These are phyloP conservation scores for Drosophila multiciliata DNA, from an alignment of 2,888 invertebrate genomes.

Conservation along the genomic window DNA sequence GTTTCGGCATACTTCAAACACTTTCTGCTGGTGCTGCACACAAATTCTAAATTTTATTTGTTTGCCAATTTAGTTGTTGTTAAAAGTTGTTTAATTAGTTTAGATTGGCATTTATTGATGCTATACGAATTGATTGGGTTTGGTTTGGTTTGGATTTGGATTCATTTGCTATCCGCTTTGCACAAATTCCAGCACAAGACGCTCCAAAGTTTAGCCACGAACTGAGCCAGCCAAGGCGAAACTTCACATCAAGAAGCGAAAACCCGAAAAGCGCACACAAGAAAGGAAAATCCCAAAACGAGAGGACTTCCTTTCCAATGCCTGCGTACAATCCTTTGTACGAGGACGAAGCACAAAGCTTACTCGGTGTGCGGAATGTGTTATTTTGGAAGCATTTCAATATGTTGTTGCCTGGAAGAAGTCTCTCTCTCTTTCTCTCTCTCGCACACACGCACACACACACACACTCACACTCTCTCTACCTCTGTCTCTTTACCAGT, in stretches of 20 bases:
- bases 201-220: constrained; percentile 80
- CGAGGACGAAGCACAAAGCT: constrained; percentile 34
- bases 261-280: constrained; percentile 36
- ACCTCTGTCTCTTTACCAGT: background rate
- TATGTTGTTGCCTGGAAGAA: constrained; percentile 58
- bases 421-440: constrained; percentile 18
- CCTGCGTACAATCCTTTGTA: constrained; percentile 71
- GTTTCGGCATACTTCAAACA: constrained; percentile 1
- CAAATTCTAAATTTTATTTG: constrained; percentile 3
- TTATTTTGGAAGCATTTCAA: constrained; percentile 70
- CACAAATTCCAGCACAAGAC: constrained; percentile 71
- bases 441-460: background rate
- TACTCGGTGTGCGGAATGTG: constrained; percentile 57
- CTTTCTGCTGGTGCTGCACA: constrained; percentile 14
- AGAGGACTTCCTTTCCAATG: constrained; percentile 64
- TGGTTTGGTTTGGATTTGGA: background rate
- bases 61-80: background rate
- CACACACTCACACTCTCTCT: background rate
- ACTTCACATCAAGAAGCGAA: constrained; percentile 56
- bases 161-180: constrained; percentile 47
- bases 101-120: constrained; percentile 40
- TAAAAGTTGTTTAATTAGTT: constrained; percentile 29
- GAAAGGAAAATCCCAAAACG: constrained; percentile 31
- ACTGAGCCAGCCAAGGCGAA: constrained; percentile 60
- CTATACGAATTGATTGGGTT: constrained; percentile 11